Conservation (phyloP, 2,797 vertebrate species). For the Holocentrus rufus region DNA sequence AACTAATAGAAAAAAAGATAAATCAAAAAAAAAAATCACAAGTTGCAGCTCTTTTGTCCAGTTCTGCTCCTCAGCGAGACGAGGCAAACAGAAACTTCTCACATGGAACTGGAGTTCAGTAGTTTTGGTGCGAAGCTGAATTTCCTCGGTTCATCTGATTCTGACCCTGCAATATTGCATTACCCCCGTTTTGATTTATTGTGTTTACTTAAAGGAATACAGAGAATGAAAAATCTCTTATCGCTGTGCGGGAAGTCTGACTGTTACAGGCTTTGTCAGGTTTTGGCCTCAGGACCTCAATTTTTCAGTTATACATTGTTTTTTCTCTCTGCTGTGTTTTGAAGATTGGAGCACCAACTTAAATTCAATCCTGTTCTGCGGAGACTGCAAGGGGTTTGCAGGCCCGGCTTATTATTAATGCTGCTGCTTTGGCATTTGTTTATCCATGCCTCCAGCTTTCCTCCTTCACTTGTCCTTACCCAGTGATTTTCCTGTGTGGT, state of each 20-base stretch:
- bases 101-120: not conserved
- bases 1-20: too few relatives aligned
- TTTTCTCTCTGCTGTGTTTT: conserved; percentile 1
- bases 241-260: not conserved
- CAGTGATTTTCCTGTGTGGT: not conserved
- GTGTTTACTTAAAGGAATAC: conserved; percentile 12
- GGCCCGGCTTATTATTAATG: conserved; percentile 1
- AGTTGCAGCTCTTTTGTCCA: too few relatives aligned
- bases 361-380: not conserved
- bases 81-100: too few relatives aligned
- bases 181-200: not conserved
- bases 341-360: not conserved
- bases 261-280: conserved; percentile 1
- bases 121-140: not conserved
- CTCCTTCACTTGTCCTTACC: too few relatives aligned
- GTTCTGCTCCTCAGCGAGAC: too few relatives aligned
- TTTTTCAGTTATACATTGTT: not conserved
- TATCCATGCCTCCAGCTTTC: not conserved
- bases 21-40: too few relatives aligned
- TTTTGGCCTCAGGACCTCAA: not conserved
- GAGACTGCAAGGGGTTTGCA: not conserved
- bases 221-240: not conserved
- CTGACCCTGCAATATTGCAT: not conserved
- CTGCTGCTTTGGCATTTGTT: not conserved
- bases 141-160: not conserved